Conservation (phyloP, 92 coral and sea anemone species). For the Diadumene lineata region DNA sequence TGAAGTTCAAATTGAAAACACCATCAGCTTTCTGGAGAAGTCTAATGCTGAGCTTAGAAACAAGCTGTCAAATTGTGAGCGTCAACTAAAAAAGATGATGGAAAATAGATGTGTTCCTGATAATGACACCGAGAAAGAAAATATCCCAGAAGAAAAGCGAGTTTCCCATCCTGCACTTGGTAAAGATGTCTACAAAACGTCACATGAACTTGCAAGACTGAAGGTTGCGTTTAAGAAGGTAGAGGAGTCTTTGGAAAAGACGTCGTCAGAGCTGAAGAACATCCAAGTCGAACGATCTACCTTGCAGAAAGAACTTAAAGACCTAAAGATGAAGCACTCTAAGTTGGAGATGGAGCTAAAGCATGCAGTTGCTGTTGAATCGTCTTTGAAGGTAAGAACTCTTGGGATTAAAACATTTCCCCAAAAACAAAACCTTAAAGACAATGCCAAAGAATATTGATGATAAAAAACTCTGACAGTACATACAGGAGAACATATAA, state of each 20-base stretch:
- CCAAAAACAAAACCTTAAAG: too few species aligned
- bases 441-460: too few species aligned
- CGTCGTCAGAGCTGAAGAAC: background rate
- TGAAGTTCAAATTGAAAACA: background rate
- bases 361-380: background rate
- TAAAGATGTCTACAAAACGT: background rate
- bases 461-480: too few species aligned
- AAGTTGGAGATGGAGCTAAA: conserved; percentile 7
- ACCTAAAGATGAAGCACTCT: background rate
- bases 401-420: background rate
- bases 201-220: background rate
- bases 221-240: background rate
- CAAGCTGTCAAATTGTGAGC: background rate
- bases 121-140: background rate
- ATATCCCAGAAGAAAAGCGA: background rate
- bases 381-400: background rate
- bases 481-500: background rate
- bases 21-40: background rate
- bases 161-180: background rate
- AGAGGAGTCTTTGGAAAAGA: background rate
- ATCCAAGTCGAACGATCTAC: background rate
- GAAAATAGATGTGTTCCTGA: background rate
- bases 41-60: background rate
- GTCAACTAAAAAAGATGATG: background rate
- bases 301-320: background rate